A percentile compares a stretch with the other conserved stretches of the same genome.
Evolutionary conservation across 2,797 vertebrate genomes (phyloP).

Genomic region (Acropternis orthonyx): DNA sequence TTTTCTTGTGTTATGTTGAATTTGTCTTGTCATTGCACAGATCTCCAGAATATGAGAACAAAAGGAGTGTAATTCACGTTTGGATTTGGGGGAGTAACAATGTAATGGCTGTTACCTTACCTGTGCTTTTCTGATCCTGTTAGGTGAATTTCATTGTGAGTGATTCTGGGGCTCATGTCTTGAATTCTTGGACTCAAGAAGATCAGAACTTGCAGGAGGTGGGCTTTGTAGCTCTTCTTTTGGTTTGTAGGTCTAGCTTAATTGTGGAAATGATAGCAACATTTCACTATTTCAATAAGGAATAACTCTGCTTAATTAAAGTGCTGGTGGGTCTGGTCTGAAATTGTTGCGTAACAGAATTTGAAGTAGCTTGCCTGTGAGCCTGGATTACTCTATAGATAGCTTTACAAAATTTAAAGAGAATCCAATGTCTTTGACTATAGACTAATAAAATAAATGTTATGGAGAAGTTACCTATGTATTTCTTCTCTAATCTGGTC

Average conservation of each 20-base stretch:
- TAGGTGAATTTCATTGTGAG: conserved; percentile 98
- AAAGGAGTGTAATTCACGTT: background rate
- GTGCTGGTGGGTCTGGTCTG: background rate
- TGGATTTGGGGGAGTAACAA: background rate
- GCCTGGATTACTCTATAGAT: background rate
- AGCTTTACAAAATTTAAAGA: background rate
- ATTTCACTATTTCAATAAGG: background rate
- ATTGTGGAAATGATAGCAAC: background rate
- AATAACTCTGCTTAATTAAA: background rate
- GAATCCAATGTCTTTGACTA: background rate
- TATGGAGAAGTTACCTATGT: background rate
- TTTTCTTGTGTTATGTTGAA: background rate
- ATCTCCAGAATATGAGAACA: background rate
- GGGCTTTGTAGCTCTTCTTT: conserved; percentile 18
- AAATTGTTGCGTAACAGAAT: background rate
- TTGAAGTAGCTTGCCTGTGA: background rate
- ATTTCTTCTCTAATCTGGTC: background rate
- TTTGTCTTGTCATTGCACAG: background rate
- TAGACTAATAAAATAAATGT: background rate
- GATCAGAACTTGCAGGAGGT: conserved; percentile 96
- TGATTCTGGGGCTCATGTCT: conserved; percentile 93
- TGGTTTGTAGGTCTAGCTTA: background rate
- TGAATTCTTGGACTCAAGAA: conserved; percentile 95
- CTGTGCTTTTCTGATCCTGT: conserved; percentile 1
- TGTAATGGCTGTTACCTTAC: fast-evolving